phyloP scores from a whole-genome alignment of 2,888 invertebrate species.

The Amphipoea oculea region DNA sequence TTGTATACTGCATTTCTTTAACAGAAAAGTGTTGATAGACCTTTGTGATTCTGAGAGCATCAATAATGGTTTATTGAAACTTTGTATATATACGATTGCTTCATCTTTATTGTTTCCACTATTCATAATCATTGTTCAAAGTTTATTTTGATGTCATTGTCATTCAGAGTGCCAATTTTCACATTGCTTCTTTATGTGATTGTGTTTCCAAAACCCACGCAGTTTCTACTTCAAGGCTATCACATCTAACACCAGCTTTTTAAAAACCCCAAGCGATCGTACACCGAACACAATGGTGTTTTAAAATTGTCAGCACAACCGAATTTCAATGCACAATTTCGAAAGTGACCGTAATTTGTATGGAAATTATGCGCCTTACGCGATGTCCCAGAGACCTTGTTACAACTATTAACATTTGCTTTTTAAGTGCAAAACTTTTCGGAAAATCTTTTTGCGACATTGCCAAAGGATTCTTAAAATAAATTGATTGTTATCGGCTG shows the following conservation, averaged over 20 bases:
- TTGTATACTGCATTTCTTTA: conserved; percentile 23
- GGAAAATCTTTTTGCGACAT: conserved; percentile 43
- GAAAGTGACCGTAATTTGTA: conserved; percentile 88
- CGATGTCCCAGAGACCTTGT: conserved; percentile 83
- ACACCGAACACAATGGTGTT: conserved; percentile 81
- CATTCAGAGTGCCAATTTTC: background rate
- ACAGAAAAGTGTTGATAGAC: background rate
- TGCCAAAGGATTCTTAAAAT: conserved; percentile 25
- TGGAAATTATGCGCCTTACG: conserved; percentile 84
- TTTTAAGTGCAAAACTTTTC: conserved; percentile 65
- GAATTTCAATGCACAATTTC: conserved; percentile 85
- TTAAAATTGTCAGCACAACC: conserved; percentile 77
- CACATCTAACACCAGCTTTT: conserved; percentile 11
- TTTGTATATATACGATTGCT: background rate
- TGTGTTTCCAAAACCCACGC: background rate
- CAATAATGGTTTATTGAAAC: conserved; percentile 13
- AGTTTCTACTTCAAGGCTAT: conserved; percentile 20
- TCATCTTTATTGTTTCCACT: background rate
- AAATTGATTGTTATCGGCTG: conserved; percentile 21
- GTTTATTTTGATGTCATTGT: conserved; percentile 8
- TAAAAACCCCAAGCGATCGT: conserved; percentile 60
- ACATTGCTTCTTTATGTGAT: background rate
- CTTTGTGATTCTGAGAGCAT: conserved; percentile 3
- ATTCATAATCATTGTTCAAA: conserved; percentile 32
- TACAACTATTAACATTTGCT: conserved; percentile 80